Evolutionary conservation across 2,797 vertebrate genomes (phyloP).

Genomic region (Eutrigla gurnardus): DNA sequence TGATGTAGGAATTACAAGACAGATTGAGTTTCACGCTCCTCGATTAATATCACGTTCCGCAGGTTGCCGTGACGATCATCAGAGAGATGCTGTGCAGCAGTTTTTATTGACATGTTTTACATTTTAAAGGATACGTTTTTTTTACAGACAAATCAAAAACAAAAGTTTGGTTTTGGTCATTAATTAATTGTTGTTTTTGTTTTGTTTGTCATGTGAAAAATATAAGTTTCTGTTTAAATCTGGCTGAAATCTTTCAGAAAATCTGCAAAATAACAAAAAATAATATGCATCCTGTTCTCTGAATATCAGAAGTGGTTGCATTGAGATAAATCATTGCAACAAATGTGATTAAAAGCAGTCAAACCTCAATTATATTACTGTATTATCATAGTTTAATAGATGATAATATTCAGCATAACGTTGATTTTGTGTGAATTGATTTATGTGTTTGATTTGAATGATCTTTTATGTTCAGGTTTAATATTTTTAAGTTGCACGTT

Average conservation of each 20-base stretch:
- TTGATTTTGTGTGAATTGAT: slow-evolving; percentile 32
- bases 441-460: slow-evolving; percentile 28
- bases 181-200: too few species aligned
- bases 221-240: too few species aligned
- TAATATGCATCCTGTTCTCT: neutral
- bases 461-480: slow-evolving; percentile 29
- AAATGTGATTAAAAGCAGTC: neutral
- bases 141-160: too few species aligned
- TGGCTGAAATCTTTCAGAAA: too few species aligned
- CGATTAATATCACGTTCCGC: neutral
- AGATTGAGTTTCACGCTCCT: neutral
- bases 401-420: neutral
- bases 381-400: neutral
- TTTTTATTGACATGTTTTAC: slow-evolving; percentile 13
- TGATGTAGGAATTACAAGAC: slow-evolving; percentile 4
- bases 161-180: too few species aligned
- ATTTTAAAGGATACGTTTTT: too few species aligned
- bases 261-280: neutral
- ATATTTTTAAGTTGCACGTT: slow-evolving; percentile 60
- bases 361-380: neutral
- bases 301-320: neutral
- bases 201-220: too few species aligned
- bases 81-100: slow-evolving; percentile 30
- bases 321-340: neutral
- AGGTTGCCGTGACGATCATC: slow-evolving; percentile 4